phyloP scores from a whole-genome alignment of 2,888 invertebrate genomes.

The Nymphalis urticae region DNA sequence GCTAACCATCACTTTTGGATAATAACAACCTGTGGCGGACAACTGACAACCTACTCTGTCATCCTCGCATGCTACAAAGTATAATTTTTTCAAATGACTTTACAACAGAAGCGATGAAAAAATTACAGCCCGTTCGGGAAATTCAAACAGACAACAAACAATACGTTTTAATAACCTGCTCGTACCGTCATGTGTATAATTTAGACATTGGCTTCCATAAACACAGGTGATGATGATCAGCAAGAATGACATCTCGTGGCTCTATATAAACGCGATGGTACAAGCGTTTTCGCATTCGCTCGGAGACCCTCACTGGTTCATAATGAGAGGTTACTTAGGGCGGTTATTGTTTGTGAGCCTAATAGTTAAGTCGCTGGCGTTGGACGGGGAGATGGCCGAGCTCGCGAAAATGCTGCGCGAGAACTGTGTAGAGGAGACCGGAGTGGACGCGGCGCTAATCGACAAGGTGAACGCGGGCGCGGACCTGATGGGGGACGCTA shows the following conservation, averaged over 20 bases:
- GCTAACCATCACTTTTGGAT: not conserved
- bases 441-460: constrained; percentile 58
- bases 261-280: constrained; percentile 45
- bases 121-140: constrained; percentile 39
- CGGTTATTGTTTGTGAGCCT: constrained; percentile 33
- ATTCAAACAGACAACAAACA: constrained; percentile 38
- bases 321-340: constrained; percentile 27
- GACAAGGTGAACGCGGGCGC: constrained; percentile 63
- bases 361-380: constrained; percentile 34
- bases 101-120: constrained; percentile 38
- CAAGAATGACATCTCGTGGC: constrained; percentile 45
- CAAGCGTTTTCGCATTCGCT: constrained; percentile 8
- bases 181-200: constrained; percentile 47
- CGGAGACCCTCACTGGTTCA: constrained; percentile 1
- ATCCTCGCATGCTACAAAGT: constrained; percentile 32
- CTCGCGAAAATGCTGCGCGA: constrained; percentile 67
- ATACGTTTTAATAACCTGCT: constrained; percentile 50
- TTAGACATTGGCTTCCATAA: constrained; percentile 41
- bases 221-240: constrained; percentile 38
- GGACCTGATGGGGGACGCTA: constrained; percentile 55
- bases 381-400: constrained; percentile 72
- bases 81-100: constrained; percentile 55
- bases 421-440: constrained; percentile 61
- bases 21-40: not conserved
- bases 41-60: not conserved